phyloP scores from a whole-genome alignment of 2,113 vertebrate genomes.

The Pangasianodon hypophthalmus region DNA sequence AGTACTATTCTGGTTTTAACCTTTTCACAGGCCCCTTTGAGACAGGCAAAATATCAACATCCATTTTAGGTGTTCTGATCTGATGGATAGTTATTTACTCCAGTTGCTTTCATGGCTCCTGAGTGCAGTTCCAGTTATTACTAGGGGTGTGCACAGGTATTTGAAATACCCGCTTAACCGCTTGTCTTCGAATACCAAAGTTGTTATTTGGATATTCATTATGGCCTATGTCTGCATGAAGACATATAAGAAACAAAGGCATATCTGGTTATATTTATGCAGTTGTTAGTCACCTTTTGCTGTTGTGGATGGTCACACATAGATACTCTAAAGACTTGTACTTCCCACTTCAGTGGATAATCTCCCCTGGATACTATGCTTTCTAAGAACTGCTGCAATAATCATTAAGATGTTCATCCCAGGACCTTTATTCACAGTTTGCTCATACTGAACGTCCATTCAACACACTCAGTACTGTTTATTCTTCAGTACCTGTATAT shows the following conservation, averaged over 20 bases:
- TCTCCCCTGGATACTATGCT: too few relatives aligned
- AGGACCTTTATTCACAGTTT: background rate
- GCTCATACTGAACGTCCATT: too few relatives aligned
- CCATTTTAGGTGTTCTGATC: background rate
- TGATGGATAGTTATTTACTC: background rate
- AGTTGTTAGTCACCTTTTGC: background rate
- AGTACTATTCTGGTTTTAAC: background rate
- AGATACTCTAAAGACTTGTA: background rate
- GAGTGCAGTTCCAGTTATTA: background rate
- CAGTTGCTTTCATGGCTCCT: background rate
- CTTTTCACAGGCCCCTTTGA: background rate
- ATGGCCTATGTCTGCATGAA: background rate
- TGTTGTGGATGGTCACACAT: background rate
- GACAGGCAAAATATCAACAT: background rate
- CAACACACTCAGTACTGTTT: background rate
- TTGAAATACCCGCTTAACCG: background rate
- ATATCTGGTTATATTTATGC: background rate
- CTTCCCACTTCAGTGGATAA: too few relatives aligned
- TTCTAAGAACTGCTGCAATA: background rate
- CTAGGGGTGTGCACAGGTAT: background rate
- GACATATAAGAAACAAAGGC: background rate
- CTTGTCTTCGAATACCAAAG: background rate
- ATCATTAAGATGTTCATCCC: background rate
- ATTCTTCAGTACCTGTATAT: background rate
- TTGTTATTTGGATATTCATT: background rate